phyloP scores from a whole-genome alignment of 2,888 invertebrate species.

The Dryococelus australis region DNA sequence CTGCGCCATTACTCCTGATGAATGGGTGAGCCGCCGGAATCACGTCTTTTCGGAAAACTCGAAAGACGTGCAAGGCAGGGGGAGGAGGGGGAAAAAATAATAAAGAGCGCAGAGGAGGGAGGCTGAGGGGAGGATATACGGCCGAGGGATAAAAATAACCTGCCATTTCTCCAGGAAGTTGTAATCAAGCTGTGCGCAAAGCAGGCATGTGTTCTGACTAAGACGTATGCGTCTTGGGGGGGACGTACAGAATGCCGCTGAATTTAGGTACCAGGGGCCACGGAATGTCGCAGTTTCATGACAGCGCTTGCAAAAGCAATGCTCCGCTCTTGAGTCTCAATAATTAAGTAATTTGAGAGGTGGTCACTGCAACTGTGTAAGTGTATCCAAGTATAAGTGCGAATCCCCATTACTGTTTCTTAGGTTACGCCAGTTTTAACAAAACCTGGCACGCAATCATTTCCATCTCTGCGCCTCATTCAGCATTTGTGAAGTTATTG shows the following conservation, averaged over 20 bases:
- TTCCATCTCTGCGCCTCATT: too few relatives aligned
- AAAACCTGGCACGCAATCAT: too few relatives aligned
- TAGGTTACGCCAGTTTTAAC: too few relatives aligned
- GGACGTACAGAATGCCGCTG: not conserved
- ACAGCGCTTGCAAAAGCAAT: too few relatives aligned
- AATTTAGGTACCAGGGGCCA: not conserved
- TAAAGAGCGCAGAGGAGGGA: not conserved
- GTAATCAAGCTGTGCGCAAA: slow-evolving; percentile 16
- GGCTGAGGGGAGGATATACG: not conserved
- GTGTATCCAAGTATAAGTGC: too few relatives aligned
- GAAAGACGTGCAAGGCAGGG: not conserved
- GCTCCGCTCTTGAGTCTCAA: too few relatives aligned
- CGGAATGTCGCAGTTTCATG: too few relatives aligned
- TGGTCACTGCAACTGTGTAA: too few relatives aligned
- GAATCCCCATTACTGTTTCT: too few relatives aligned
- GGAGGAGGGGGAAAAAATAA: not conserved
- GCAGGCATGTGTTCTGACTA: not conserved
- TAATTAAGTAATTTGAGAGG: too few relatives aligned
- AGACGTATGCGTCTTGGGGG: not conserved
- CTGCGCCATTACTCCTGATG: slow-evolving; percentile 43
- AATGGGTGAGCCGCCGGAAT: slow-evolving; percentile 36
- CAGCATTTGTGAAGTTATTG: too few relatives aligned
- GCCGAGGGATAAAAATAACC: slow-evolving; percentile 10
- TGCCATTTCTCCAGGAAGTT: slow-evolving; percentile 8
- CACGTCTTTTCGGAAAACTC: slow-evolving; percentile 29